A percentile compares a stretch with the other conserved stretches of the same genome.
Conservation (phyloP, 2,888 invertebrate species). For the Meta bourneti region DNA sequence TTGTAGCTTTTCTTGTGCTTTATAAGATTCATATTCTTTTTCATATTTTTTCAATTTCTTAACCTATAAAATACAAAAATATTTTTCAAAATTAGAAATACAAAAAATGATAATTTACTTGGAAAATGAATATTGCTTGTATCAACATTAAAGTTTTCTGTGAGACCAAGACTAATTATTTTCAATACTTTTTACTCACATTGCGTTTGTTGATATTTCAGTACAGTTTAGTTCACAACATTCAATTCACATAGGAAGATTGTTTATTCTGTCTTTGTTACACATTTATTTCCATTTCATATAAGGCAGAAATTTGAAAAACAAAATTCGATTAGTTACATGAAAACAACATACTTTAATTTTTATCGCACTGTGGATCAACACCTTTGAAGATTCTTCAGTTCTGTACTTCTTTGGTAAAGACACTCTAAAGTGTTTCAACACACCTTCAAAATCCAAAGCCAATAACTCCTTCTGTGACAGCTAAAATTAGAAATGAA, state of each 20-base stretch:
- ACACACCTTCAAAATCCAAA: slow-evolving; percentile 97
- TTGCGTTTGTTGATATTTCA: background rate
- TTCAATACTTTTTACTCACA: background rate
- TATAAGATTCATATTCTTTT: slow-evolving; percentile 91
- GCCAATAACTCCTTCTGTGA: slow-evolving; percentile 94
- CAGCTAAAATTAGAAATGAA: slow-evolving; percentile 81
- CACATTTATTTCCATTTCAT: too few species aligned
- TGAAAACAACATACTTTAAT: slow-evolving; percentile 86
- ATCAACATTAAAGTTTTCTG: background rate
- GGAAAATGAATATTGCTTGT: background rate
- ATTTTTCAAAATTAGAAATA: background rate
- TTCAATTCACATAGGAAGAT: too few species aligned
- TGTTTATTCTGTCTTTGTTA: too few species aligned
- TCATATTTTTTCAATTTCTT: slow-evolving; percentile 96
- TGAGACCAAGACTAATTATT: too few species aligned
- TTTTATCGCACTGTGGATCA: slow-evolving; percentile 94
- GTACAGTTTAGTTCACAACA: too few species aligned
- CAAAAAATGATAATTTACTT: too few species aligned
- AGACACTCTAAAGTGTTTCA: slow-evolving; percentile 98
- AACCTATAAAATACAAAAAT: slow-evolving; percentile 45
- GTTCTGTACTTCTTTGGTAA: slow-evolving; percentile 97
- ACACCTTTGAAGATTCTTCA: slow-evolving; percentile 91
- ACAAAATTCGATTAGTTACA: background rate
- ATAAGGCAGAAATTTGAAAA: too few species aligned
- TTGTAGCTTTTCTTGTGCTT: slow-evolving; percentile 83